Evolutionary conservation across 2,797 vertebrate species (phyloP).

Genomic region (Cryptoblepharus egeriae): DNA sequence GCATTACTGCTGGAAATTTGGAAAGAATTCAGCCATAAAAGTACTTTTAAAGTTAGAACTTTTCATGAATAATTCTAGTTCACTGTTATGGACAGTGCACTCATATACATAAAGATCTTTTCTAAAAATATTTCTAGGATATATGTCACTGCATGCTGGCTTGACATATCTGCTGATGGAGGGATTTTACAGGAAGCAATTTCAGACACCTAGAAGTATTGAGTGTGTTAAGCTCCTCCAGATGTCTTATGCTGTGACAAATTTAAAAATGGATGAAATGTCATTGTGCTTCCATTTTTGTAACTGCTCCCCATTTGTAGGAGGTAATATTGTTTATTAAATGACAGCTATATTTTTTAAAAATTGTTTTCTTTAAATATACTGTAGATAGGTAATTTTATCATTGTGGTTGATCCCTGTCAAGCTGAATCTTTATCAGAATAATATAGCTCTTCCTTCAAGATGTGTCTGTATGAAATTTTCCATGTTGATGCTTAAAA

Average conservation of each 20-base stretch:
- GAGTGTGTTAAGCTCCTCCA: conserved; percentile 18
- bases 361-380: conserved; percentile 22
- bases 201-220: not conserved
- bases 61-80: conserved; percentile 5
- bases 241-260: not conserved
- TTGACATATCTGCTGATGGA: conserved; percentile 28
- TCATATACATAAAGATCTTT: not conserved
- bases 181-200: conserved; percentile 1
- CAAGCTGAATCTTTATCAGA: conserved; percentile 23
- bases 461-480: conserved; percentile 10
- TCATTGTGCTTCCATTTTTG: not conserved
- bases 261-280: not conserved
- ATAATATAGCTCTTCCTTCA: not conserved
- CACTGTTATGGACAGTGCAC: not conserved
- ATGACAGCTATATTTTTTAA: conserved; percentile 4
- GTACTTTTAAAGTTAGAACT: not conserved
- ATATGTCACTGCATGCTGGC: not conserved
- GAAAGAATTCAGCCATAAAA: not conserved
- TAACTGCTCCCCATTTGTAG: not conserved
- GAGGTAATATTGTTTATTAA: not conserved
- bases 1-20: too few species aligned
- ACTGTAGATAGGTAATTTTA: not conserved
- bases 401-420: conserved; percentile 16
- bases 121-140: not conserved
- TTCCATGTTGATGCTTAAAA: conserved; percentile 3